phyloP scores from a whole-genome alignment of 2,797 vertebrate genomes.

The Lemur catta region DNA sequence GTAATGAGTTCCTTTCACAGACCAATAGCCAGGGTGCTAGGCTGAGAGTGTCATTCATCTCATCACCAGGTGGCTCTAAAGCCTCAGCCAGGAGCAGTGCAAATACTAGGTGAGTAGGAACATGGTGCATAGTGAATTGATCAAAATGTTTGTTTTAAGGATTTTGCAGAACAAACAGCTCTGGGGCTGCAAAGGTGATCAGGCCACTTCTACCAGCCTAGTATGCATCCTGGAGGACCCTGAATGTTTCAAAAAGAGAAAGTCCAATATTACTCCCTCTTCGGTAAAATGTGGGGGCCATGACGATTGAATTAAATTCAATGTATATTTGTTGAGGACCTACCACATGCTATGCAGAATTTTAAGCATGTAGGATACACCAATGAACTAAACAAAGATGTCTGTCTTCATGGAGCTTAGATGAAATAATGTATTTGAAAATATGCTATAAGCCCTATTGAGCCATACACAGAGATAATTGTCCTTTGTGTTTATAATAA shows the following conservation, averaged over 20 bases:
- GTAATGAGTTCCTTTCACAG: background rate
- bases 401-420: background rate
- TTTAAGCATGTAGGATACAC: background rate
- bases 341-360: background rate
- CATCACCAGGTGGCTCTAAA: conserved; percentile 16
- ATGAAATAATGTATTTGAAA: background rate
- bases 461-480: background rate
- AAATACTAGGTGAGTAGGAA: background rate
- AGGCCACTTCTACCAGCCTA: background rate
- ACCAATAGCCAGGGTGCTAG: background rate
- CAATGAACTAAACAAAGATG: conserved; percentile 10
- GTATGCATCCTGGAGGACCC: background rate
- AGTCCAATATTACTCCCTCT: background rate
- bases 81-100: background rate
- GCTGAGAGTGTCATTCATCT: background rate
- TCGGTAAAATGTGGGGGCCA: background rate
- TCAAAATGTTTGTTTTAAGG: too few species aligned
- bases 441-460: background rate
- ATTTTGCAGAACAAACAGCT: background rate
- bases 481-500: background rate
- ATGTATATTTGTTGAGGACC: background rate
- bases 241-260: background rate
- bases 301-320: background rate
- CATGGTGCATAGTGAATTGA: rapidly evolving
- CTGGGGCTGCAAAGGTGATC: background rate